Evolutionary conservation across 2,888 invertebrate species (phyloP).

Genomic region (Saturnia japonica): DNA sequence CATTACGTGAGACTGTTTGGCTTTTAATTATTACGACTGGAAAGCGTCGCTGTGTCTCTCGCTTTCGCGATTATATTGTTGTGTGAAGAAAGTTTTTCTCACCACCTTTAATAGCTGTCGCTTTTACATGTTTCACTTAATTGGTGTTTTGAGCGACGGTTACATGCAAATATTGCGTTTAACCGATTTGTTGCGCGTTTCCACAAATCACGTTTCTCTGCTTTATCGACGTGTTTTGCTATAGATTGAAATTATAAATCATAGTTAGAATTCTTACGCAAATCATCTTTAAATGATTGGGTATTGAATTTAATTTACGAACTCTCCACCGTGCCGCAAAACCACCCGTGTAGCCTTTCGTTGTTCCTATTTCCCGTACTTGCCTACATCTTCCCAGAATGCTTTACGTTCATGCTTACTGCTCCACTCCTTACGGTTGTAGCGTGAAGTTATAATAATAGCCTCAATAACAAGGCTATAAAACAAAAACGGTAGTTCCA

Average conservation of each 20-base stretch:
- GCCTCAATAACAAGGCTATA: no score
- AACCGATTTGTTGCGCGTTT: slow-evolving; percentile 1
- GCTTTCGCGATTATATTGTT: slow-evolving; percentile 43
- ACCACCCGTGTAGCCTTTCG: no score
- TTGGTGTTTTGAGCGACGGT: slow-evolving; percentile 1
- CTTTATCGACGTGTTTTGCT: neutral
- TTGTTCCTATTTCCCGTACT: no score
- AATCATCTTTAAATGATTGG: no score
- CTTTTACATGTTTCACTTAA: slow-evolving; percentile 20
- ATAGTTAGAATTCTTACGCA: neutral
- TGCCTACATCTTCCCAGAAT: no score
- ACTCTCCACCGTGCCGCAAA: no score
- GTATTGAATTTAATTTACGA: no score
- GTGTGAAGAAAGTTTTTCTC: slow-evolving; percentile 42
- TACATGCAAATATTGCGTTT: slow-evolving; percentile 7
- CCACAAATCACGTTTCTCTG: neutral
- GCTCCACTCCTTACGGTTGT: no score
- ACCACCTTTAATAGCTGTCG: slow-evolving; percentile 17
- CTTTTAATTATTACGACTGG: slow-evolving; percentile 30
- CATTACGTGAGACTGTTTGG: slow-evolving; percentile 32
- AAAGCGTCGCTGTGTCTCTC: slow-evolving; percentile 27
- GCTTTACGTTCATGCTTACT: no score
- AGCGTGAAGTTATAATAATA: no score
- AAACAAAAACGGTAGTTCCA: no score
- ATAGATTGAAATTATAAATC: neutral